A percentile compares a stretch with the other conserved stretches of the same genome.
Evolutionary conservation across 1,140 invertebrate species (phyloP).

Genomic region (Drosophila funebris): DNA sequence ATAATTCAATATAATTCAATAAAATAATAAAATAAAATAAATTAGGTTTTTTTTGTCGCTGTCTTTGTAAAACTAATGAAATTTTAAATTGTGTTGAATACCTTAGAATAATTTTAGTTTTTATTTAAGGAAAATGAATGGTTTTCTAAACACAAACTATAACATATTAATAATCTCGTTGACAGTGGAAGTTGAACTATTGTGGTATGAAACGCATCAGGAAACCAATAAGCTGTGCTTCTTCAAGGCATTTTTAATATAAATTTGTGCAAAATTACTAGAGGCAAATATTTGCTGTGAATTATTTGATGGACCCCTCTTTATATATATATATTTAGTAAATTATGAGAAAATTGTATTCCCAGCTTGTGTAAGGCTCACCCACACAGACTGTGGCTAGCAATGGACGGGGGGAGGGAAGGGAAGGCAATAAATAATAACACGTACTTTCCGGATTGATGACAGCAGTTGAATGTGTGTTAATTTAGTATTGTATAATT

Average conservation of each 20-base stretch:
- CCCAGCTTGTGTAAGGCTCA: conserved; percentile 1
- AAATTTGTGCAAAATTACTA: conserved; percentile 5
- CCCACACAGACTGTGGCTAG: conserved; percentile 12
- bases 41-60: no score
- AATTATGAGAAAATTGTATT: conserved; percentile 22
- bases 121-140: no score
- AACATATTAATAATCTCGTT: no score
- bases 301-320: conserved; percentile 14
- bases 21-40: no score
- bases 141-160: no score
- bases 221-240: no score
- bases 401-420: neutral
- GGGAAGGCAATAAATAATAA: conserved; percentile 11
- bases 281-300: neutral
- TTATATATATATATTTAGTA: conserved; percentile 20
- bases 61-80: no score
- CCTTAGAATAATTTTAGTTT: no score
- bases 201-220: no score
- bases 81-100: no score
- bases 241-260: neutral
- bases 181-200: no score
- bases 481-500: neutral
- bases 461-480: neutral
- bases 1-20: no score
- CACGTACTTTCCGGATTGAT: conserved; percentile 2